phyloP scores from a whole-genome alignment of 2,113 vertebrate species.

The Scophthalmus maximus region DNA sequence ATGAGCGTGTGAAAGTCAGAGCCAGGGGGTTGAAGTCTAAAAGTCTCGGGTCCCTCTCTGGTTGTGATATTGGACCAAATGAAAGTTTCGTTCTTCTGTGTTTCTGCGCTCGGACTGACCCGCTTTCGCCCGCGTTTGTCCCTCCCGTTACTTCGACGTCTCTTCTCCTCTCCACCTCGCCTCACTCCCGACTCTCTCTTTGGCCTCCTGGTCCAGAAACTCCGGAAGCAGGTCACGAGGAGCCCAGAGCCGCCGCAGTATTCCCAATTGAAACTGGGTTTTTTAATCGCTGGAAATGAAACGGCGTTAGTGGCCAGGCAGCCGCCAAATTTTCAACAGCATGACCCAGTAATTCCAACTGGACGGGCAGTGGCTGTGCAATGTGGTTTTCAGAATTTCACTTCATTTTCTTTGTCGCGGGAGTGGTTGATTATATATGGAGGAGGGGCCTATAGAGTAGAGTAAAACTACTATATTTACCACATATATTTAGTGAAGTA shows the following conservation, averaged over 20 bases:
- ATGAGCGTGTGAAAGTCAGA: conserved; percentile 50
- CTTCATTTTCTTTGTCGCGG: not conserved
- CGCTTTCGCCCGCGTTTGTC: conserved; percentile 46
- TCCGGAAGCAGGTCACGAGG: conserved; percentile 68
- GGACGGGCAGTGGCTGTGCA: not conserved
- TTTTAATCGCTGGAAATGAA: conserved; percentile 36
- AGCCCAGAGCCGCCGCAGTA: conserved; percentile 27
- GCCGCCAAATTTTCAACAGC: conserved; percentile 7
- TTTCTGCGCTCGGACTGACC: conserved; percentile 58
- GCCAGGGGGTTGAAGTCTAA: not conserved
- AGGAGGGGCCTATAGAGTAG: too few relatives aligned
- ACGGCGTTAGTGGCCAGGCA: conserved; percentile 10
- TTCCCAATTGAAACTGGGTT: conserved; percentile 24
- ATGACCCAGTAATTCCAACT: conserved; percentile 38
- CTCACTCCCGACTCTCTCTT: conserved; percentile 36
- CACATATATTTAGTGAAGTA: too few relatives aligned
- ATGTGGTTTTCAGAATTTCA: not conserved
- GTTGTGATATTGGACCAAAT: conserved; percentile 14
- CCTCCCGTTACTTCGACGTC: conserved; percentile 23
- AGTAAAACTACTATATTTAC: too few relatives aligned
- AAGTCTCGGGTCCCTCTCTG: conserved; percentile 23
- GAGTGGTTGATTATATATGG: not conserved
- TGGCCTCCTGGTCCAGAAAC: conserved; percentile 53
- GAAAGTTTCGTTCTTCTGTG: conserved; percentile 38
- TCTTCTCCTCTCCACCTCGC: not conserved